These are phyloP conservation scores for Tolypeutes matacus DNA, from an alignment of 2,797 vertebrate genomes.

Conservation along the genomic window DNA sequence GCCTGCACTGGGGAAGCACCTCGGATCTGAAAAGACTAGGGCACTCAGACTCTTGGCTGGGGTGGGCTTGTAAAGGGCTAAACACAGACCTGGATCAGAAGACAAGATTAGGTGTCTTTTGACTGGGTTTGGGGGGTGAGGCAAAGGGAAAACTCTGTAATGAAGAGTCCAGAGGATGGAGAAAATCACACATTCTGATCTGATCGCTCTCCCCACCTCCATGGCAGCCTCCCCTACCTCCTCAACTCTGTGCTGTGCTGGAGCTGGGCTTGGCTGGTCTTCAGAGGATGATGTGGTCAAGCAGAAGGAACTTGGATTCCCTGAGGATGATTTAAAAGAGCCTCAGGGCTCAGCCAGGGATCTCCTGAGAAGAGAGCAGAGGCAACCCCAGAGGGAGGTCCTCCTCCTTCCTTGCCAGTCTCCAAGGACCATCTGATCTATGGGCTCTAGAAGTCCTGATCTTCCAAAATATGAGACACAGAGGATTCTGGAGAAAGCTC, in stretches of 20 bases:
- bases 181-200: neutral
- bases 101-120: neutral
- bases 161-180: neutral
- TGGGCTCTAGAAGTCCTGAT: neutral
- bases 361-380: neutral
- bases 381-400: neutral
- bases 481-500: neutral
- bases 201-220: neutral
- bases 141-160: neutral
- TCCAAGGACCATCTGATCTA: neutral
- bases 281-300: neutral
- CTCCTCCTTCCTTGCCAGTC: neutral
- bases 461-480: neutral
- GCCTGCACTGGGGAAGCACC: neutral
- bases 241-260: neutral
- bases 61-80: neutral
- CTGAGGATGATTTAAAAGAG: neutral
- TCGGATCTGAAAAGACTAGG: slow-evolving; percentile 10
- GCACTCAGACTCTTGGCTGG: neutral
- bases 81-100: neutral
- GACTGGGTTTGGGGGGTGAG: neutral
- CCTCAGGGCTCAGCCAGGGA: neutral
- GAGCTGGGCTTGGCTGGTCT: neutral
- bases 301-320: slow-evolving; percentile 1
- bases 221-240: neutral